Base-by-base conservation (phyloP, 2,113 vertebrate species). In the Amblyornis subalaris region DNA sequence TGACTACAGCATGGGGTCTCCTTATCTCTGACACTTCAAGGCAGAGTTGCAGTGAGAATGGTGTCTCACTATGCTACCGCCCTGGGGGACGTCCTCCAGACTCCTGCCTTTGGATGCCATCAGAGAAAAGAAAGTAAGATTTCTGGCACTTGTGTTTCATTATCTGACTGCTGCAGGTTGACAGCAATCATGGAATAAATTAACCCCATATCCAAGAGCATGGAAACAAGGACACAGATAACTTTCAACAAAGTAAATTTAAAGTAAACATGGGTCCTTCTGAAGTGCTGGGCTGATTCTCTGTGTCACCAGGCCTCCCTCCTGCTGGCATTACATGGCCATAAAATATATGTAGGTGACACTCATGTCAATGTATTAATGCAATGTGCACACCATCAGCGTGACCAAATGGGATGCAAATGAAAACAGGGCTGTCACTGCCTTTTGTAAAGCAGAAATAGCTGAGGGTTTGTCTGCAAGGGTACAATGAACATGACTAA, bases 151-250 rank as follows among this genome's bases (percentile, higher is more conserved):
- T 95, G 76, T 29, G 74, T 89, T 96, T 97, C 96, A 96, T 97
- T 97, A 97, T 96, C 95, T 95, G 83, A 94, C 75, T 95, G 86
- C 85, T 96, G 80, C 96, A 97, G 76, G 93, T 97, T 97, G 96
- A 96, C 87, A 95, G 92, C 94, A 97, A 96, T 88, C 79, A 33
- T 33, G 85, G 94, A 97, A 96, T 96, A 97, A 97, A 98, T 98
- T 94, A 97, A 85, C 73, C 89, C 94, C 78, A 75, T 84, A 97
- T 96, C 93, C 96, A 93, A 95, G 31, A 96, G 89, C 85, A 75
- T 86, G 93, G 97, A 97, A 97, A 96, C 93, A 97, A 97, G 91
- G 90, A 91, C 89, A 96, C 75, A 97, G 79, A 87, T 87, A 91
- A 96, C 88, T 88, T 95, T 47, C 92, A 91, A 94, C 69, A 80